phyloP scores from a whole-genome alignment of 2,888 invertebrate genomes.

The Drosophila infuscata region DNA sequence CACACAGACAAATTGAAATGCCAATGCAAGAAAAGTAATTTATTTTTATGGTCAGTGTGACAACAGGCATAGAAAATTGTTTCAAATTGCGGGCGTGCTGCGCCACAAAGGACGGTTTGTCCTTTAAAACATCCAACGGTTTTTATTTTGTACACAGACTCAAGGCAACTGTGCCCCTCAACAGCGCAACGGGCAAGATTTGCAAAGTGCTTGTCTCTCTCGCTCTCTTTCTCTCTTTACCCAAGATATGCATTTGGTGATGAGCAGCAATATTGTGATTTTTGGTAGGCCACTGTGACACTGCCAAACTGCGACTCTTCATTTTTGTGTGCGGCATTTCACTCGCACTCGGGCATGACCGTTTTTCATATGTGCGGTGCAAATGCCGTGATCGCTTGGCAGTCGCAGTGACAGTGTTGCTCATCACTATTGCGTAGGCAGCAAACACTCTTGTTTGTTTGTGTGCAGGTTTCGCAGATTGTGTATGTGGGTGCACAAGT shows the following conservation, averaged over 20 bases:
- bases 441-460: slow-evolving; percentile 40
- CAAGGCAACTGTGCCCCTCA: slow-evolving; percentile 28
- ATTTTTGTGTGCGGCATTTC: background rate
- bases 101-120: slow-evolving; percentile 40
- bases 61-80: slow-evolving; percentile 49
- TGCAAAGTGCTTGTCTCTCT: slow-evolving; percentile 41
- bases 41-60: slow-evolving; percentile 62
- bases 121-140: slow-evolving; percentile 59
- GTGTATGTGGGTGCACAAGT: slow-evolving; percentile 29
- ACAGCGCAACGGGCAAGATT: slow-evolving; percentile 39
- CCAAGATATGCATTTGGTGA: slow-evolving; percentile 36
- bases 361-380: background rate
- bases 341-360: background rate
- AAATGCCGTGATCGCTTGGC: background rate
- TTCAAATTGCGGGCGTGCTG: slow-evolving; percentile 67
- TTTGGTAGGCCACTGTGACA: slow-evolving; percentile 5
- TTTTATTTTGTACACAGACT: slow-evolving; percentile 77
- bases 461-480: slow-evolving; percentile 44
- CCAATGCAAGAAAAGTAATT: slow-evolving; percentile 67
- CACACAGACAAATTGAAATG: slow-evolving; percentile 71
- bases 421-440: slow-evolving; percentile 41
- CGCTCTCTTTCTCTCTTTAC: slow-evolving; percentile 1
- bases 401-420: slow-evolving; percentile 10
- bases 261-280: slow-evolving; percentile 20
- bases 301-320: slow-evolving; percentile 1